A percentile compares a stretch with the other conserved stretches of the same genome.
phyloP scores from a whole-genome alignment of 2,888 invertebrate species.

The Platerodrilus igneus region DNA sequence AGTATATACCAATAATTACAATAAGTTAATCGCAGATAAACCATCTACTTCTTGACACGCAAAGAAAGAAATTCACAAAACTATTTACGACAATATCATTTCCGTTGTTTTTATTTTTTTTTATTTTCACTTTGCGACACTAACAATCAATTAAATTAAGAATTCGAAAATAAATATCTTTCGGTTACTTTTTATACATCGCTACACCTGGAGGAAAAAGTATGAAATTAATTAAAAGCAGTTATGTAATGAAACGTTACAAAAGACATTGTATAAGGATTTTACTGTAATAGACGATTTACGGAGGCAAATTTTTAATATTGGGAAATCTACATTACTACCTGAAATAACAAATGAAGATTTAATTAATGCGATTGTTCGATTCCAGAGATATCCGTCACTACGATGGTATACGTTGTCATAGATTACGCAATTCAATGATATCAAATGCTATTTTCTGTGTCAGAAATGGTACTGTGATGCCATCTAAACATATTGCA shows the following conservation, averaged over 20 bases:
- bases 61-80: slow-evolving; percentile 11
- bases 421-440: slow-evolving; percentile 11
- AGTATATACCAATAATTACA: slow-evolving; percentile 12
- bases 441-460: slow-evolving; percentile 27
- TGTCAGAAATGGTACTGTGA: slow-evolving; percentile 28
- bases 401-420: slow-evolving; percentile 12
- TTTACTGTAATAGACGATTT: slow-evolving; percentile 7
- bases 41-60: slow-evolving; percentile 9
- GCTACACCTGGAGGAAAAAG: too few species aligned
- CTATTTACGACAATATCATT: too few species aligned
- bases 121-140: too few species aligned
- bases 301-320: slow-evolving; percentile 12
- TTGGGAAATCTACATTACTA: slow-evolving; percentile 10
- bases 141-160: too few species aligned
- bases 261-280: too few species aligned
- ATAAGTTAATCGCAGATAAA: slow-evolving; percentile 15
- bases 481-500: slow-evolving; percentile 30
- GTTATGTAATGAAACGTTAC: too few species aligned
- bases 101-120: too few species aligned
- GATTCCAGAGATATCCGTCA: slow-evolving; percentile 15
- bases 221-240: too few species aligned
- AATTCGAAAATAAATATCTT: too few species aligned
- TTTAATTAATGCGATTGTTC: slow-evolving; percentile 13
- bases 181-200: too few species aligned
- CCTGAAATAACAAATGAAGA: slow-evolving; percentile 7